Evolutionary conservation across 2,888 invertebrate species (phyloP).

Genomic region (Camponotus fellah): DNA sequence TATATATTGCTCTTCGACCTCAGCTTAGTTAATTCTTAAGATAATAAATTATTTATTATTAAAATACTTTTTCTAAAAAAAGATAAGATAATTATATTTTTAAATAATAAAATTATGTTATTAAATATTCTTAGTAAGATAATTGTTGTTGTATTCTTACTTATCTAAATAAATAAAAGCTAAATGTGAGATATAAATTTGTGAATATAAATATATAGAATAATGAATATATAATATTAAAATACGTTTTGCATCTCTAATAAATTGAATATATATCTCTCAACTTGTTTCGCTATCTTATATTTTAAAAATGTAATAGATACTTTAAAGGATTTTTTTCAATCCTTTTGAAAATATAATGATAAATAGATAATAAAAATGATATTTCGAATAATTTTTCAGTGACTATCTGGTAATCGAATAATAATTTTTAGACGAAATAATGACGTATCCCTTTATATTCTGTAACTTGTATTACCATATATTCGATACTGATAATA

Average conservation of each 20-base stretch:
- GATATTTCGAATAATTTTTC: background rate
- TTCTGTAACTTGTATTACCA: background rate
- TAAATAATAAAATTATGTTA: too few species aligned
- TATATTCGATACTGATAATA: constrained; percentile 25
- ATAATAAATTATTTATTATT: background rate
- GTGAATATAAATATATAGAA: background rate
- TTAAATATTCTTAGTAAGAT: background rate
- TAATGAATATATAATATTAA: background rate
- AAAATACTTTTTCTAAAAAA: background rate
- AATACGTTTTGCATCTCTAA: background rate
- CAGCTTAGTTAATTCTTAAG: background rate
- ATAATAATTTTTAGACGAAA: constrained; percentile 7
- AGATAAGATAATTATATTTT: background rate
- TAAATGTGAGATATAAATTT: background rate
- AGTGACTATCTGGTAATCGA: background rate
- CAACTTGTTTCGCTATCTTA: background rate
- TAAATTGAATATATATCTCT: background rate
- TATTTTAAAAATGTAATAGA: background rate
- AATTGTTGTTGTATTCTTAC: background rate
- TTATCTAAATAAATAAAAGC: background rate
- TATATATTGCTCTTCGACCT: background rate
- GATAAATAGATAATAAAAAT: background rate
- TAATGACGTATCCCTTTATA: background rate
- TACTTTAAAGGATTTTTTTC: background rate
- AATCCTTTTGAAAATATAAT: background rate